These are phyloP conservation scores for Lepetodrilus schrolli DNA, from an alignment of 2,888 invertebrate species.

Conservation along the genomic window DNA sequence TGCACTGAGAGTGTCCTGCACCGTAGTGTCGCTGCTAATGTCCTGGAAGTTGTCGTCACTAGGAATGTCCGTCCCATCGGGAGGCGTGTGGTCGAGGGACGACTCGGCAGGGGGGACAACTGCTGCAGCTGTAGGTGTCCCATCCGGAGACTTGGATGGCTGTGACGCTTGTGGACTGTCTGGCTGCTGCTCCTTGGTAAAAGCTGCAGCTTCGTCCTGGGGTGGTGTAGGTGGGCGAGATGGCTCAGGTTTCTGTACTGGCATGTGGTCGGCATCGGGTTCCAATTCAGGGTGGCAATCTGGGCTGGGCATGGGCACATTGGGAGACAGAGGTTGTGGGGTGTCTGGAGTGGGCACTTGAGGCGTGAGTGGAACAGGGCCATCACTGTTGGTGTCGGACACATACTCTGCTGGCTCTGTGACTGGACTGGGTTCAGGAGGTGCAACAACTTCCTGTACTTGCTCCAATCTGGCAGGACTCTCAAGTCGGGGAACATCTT, in stretches of 20 bases:
- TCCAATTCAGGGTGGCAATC: constrained; percentile 8
- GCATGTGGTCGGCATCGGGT: constrained; percentile 1
- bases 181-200: neutral
- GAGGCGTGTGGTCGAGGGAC: constrained; percentile 25
- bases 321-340: constrained; percentile 37
- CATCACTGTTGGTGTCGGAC: constrained; percentile 57
- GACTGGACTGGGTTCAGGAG: constrained; percentile 54
- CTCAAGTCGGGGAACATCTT: constrained; percentile 15
- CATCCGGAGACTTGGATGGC: neutral
- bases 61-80: constrained; percentile 44
- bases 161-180: neutral
- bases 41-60: constrained; percentile 61
- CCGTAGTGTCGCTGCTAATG: constrained; percentile 57
- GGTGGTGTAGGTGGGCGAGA: constrained; percentile 19
- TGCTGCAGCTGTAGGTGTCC: neutral
- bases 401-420: constrained; percentile 54
- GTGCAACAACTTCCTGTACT: constrained; percentile 8
- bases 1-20: constrained; percentile 51
- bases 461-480: constrained; percentile 29
- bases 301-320: constrained; percentile 33
- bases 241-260: constrained; percentile 12
- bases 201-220: constrained; percentile 5
- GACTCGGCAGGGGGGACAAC: constrained; percentile 28
- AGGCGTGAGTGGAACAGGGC: constrained; percentile 58
- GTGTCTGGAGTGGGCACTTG: constrained; percentile 58